Conservation (phyloP, 1,140 invertebrate genomes). For the Radopholus similis region DNA sequence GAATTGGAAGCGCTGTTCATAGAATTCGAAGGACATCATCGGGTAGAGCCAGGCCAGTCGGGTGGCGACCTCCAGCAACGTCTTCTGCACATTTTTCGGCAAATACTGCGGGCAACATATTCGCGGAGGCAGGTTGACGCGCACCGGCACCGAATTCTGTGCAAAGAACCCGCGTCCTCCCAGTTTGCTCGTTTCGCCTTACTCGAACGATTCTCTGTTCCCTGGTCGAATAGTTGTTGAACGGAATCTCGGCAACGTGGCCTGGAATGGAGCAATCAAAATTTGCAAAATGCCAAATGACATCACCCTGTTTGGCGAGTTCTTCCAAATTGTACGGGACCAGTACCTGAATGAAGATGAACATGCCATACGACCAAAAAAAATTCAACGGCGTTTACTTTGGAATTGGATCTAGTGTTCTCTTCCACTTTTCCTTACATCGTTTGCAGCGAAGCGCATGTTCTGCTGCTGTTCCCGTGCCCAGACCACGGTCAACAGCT, state of each 20-base stretch:
- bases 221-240: slow-evolving; percentile 8
- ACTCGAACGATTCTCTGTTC: slow-evolving; percentile 15
- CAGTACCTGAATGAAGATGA: slow-evolving; percentile 11
- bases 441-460: background rate
- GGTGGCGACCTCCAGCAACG: background rate
- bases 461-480: slow-evolving; percentile 6
- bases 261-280: background rate
- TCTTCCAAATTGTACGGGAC: slow-evolving; percentile 21
- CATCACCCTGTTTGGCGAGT: background rate
- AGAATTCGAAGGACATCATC: background rate
- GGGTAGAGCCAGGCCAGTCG: background rate
- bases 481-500: slow-evolving; percentile 11
- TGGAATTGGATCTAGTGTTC: background rate
- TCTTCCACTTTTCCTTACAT: background rate
- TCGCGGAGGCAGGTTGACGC: background rate
- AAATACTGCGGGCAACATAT: background rate
- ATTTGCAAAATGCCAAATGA: background rate
- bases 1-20: background rate
- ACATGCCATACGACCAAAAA: no score
- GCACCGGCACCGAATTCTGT: slow-evolving; percentile 15
- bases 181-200: background rate
- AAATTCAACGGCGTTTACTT: background rate
- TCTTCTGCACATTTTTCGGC: background rate
- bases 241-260: slow-evolving; percentile 6
- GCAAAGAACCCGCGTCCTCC: background rate